Conservation (phyloP, 2,797 vertebrate genomes). For the Margarornis squamiger region DNA sequence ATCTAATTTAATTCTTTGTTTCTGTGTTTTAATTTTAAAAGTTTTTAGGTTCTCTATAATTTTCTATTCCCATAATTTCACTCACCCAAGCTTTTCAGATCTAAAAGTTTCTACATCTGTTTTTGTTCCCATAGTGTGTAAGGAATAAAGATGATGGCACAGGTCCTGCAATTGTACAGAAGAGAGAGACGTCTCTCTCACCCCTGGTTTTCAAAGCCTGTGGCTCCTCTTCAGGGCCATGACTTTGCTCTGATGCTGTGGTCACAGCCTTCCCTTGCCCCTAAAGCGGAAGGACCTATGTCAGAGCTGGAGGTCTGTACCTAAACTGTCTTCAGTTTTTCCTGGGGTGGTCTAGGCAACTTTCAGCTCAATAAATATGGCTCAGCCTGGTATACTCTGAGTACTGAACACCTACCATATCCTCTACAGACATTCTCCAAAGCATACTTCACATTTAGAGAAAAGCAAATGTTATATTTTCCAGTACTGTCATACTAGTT, state of each 20-base stretch:
- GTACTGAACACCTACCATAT: background rate
- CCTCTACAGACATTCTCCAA: background rate
- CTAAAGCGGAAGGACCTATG: fast-evolving
- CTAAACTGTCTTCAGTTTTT: background rate
- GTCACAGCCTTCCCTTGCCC: background rate
- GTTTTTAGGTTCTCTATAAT: background rate
- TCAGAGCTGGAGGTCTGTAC: background rate
- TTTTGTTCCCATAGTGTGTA: background rate
- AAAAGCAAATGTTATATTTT: background rate
- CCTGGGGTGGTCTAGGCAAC: background rate
- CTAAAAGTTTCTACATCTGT: background rate
- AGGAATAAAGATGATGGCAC: background rate
- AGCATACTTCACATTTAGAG: background rate
- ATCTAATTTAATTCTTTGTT: background rate
- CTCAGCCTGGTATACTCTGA: background rate
- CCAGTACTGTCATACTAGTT: background rate
- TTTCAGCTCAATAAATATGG: background rate
- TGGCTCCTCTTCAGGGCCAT: background rate
- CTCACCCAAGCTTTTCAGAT: background rate
- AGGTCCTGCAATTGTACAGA: background rate
- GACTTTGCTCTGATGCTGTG: background rate
- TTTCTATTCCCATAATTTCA: background rate
- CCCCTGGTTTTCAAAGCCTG: background rate
- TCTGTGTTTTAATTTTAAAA: background rate
- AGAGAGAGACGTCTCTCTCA: background rate